Evolutionary conservation across 2,113 vertebrate species (phyloP).

Genomic region (Isurus oxyrinchus): DNA sequence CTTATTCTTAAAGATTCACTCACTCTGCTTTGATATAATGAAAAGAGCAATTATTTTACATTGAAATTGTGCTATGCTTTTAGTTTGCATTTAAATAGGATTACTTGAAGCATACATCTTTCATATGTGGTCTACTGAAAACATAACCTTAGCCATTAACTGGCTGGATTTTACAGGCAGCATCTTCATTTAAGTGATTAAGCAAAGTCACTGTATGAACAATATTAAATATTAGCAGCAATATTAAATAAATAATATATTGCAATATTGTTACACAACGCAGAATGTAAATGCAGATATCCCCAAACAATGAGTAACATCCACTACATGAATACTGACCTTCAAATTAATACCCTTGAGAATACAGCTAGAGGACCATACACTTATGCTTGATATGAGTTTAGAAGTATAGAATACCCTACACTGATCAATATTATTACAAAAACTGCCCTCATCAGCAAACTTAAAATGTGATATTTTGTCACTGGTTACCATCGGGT

Average conservation of each 20-base stretch:
- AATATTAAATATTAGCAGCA: background rate
- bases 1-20: background rate
- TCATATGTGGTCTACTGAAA: background rate
- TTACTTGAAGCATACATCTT: background rate
- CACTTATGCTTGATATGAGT: background rate
- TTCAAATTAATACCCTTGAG: background rate
- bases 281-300: background rate
- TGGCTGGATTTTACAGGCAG: background rate
- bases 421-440: background rate
- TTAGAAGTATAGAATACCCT: background rate
- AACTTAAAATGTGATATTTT: background rate
- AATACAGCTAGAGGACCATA: background rate
- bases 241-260: background rate
- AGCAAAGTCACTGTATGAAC: background rate
- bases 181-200: background rate
- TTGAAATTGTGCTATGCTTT: background rate
- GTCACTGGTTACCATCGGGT: background rate
- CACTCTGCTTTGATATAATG: background rate
- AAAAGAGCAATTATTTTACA: background rate
- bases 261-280: background rate
- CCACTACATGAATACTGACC: background rate
- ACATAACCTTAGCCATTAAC: background rate
- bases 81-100: background rate
- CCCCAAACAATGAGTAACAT: background rate
- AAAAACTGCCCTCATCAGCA: background rate